Base-by-base conservation (phyloP, 2,888 invertebrate genomes). In the Aplocera efformata region DNA sequence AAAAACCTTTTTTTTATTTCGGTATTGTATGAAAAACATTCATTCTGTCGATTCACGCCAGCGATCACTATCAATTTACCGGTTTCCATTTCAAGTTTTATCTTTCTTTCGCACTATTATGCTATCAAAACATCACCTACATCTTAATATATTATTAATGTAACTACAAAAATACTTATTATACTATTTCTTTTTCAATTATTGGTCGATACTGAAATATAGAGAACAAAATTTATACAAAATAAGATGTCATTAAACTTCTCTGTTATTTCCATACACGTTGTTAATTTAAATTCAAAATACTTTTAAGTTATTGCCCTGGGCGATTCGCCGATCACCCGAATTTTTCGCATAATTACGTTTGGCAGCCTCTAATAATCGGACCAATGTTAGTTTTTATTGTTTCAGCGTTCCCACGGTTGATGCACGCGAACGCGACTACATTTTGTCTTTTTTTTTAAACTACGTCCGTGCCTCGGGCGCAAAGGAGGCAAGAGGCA, bases 401-500 rank as follows among this genome's bases (percentile, higher is more conserved):
- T 75, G 72, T 74, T 68, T 51, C 58, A 46, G 53, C 62, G 73
- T 85, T 86, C 85, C 84, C 85, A 85, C 85, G 85, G 67, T 68
- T 64, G 63, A 50, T 74, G 71, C 80, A 79, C 74, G 77, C 77
- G 72, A 79, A 60, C 69, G 72, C 66, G 72, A 71, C 72, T 60
- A 60, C 63, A 60, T 52, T 65, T 60, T 59, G 60, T 57, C 56
- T 50, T 58, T 57, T 62, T 67, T 68, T 63, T 57, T 52, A 59
- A 58, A 56, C 54, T 59, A 63, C 77, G 82, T 82, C 83, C 82
- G 84, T 61, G 85, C 86, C 80, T 64, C 68, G 46, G 75, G 85
- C 82, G 60, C 52, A 63, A 74, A 74, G 74, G 67, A 75, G 75
- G 68, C 62, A 61, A 58, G 38, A 54, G 33, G 26, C 53, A 63